Evolutionary conservation across 2,797 vertebrate genomes (phyloP), one percentile per base, ranked within the genome.

Genomic region (Arctocebus calabarensis): DNA sequence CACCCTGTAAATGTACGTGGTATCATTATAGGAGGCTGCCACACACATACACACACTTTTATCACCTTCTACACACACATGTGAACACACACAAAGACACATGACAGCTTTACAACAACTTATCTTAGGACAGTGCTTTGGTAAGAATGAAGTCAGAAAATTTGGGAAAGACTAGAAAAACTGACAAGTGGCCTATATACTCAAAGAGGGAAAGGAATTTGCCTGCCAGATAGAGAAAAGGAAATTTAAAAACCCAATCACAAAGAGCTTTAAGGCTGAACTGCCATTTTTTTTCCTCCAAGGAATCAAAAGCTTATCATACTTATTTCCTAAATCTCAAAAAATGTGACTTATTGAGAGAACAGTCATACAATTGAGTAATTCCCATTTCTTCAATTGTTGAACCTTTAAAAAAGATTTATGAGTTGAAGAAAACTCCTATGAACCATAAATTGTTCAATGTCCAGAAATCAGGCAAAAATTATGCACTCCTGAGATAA

Each of bases 291-390:
- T 45, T 61, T 79, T 7, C 43, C n/a, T 59, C 37, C 32, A 88
- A 90, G 19, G 14, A 92, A 92, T 84, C 52, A 79, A 40, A 90
- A 89, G 34, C 62, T 66, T 74, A 84, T 64, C 59, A 84, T 27
- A 83, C 11, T 66, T 62, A 88, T 91, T 82, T 94, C 29, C 74
- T 77, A 82, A 43, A 88, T 84, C 75, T 34, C 81, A 25, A 32
- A 34, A 85, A 91, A 34, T 17, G 11, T 77, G 48, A 84, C 22
- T 23, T 88, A 61, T 81, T 88, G n/a, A 95, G n/a, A 92, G 37
- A 95, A 77, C 1, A 57, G 43, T 74, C 61, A 95, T 52, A 81
- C 16, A 32, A 75, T 43, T 75, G n/a, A 92, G 23, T n/a, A 87
- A 23, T 59, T 43, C 37, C 23, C 43, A 77, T 34, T 40, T 94